phyloP scores from a whole-genome alignment of 53 echinoderm and acorn worm genomes.

The Antedon mediterranea region DNA sequence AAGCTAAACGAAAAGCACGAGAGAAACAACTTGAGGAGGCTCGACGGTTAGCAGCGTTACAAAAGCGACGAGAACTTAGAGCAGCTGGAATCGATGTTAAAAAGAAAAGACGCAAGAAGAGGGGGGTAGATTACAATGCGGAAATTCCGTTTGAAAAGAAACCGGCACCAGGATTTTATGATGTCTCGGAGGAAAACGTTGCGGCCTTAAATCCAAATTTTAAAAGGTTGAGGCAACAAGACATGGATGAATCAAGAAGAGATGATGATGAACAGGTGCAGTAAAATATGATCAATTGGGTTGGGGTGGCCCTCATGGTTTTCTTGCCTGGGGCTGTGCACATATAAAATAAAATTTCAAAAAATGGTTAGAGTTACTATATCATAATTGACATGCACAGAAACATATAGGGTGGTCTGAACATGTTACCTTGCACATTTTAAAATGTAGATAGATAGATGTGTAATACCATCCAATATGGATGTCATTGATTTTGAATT shows the following conservation, averaged over 20 bases:
- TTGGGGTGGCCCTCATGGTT: too few relatives aligned
- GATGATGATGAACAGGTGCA: slow-evolving; percentile 97
- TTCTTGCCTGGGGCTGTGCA: too few relatives aligned
- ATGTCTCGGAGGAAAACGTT: slow-evolving; percentile 46
- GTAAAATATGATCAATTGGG: not conserved
- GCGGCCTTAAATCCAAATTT: slow-evolving; percentile 71
- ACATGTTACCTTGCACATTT: too few relatives aligned
- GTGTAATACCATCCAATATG: too few relatives aligned
- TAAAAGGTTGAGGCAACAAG: slow-evolving; percentile 70
- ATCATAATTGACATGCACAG: too few relatives aligned
- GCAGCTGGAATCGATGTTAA: slow-evolving; percentile 88
- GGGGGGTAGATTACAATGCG: slow-evolving; percentile 94
- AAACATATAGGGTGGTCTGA: too few relatives aligned
- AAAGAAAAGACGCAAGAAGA: slow-evolving; percentile 74
- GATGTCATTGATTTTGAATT: too few relatives aligned
- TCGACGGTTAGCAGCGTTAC: slow-evolving; percentile 74
- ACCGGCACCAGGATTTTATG: slow-evolving; percentile 81
- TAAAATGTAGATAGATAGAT: too few relatives aligned
- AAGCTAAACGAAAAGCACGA: slow-evolving; percentile 94
- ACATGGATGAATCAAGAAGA: slow-evolving; percentile 61
- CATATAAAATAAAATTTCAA: too few relatives aligned
- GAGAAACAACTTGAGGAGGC: slow-evolving; percentile 96
- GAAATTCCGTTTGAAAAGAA: slow-evolving; percentile 99
- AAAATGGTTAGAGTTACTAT: too few relatives aligned
- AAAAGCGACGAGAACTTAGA: slow-evolving; percentile 84